Evolutionary conservation across 23 tunicate genomes (phyloP).

Genomic region (Botrylloides violaceus): DNA sequence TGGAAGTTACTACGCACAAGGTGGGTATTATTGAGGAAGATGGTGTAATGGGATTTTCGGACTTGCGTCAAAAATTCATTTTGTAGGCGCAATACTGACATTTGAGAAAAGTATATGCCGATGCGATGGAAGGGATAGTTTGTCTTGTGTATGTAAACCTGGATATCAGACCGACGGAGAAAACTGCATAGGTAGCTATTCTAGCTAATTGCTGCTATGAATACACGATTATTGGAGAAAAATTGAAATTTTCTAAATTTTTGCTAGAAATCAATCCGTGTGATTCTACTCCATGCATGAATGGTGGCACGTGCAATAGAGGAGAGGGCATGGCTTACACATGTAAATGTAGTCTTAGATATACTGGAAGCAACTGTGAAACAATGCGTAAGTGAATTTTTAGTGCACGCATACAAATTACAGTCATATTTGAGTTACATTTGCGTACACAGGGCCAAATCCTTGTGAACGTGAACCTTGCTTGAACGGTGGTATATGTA

Average conservation of each 20-base stretch:
- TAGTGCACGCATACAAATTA: too few relatives aligned
- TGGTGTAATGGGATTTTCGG: not conserved
- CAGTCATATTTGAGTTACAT: too few relatives aligned
- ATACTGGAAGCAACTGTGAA: conserved; percentile 2
- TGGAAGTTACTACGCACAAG: not conserved
- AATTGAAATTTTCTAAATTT: not conserved
- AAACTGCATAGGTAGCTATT: not conserved
- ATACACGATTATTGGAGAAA: not conserved
- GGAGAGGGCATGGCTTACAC: not conserved
- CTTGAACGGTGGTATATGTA: too few relatives aligned
- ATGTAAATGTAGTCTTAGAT: not conserved
- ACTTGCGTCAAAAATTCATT: not conserved
- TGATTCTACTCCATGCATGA: not conserved
- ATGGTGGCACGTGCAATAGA: not conserved
- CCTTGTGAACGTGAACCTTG: too few relatives aligned
- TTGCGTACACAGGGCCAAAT: too few relatives aligned
- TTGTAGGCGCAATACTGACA: not conserved
- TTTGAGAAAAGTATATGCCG: conserved; percentile 1
- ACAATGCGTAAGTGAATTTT: too few relatives aligned
- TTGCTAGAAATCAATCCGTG: conserved; percentile 14
- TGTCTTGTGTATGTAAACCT: not conserved
- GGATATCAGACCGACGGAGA: conserved; percentile 1
- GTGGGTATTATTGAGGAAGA: not conserved
- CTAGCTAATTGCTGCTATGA: not conserved
- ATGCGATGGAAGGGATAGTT: not conserved